Conservation (phyloP, 2,888 invertebrate species). For the Megamerina dolium region DNA sequence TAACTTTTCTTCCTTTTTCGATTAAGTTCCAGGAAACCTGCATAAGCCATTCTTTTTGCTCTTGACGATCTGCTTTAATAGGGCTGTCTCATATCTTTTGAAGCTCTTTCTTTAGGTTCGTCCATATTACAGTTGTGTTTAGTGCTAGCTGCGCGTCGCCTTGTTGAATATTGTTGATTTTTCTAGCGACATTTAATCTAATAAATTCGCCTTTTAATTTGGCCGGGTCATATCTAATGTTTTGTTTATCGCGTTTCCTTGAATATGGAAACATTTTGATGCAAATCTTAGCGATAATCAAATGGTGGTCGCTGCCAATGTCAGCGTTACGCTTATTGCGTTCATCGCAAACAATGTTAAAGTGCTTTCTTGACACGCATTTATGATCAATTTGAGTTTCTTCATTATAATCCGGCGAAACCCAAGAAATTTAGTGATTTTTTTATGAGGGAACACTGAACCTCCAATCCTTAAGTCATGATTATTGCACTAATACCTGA, state of each 20-base stretch:
- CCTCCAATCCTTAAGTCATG: background rate
- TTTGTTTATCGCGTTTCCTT: too few relatives aligned
- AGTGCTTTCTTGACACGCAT: background rate
- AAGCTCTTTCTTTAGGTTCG: too few relatives aligned
- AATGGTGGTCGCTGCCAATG: background rate
- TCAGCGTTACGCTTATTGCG: background rate
- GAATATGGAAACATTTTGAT: too few relatives aligned
- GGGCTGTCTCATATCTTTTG: too few relatives aligned
- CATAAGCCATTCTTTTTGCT: background rate
- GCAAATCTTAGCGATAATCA: background rate
- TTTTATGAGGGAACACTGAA: slow-evolving; percentile 1
- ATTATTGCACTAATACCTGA: too few relatives aligned
- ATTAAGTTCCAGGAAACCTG: background rate
- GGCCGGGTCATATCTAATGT: background rate
- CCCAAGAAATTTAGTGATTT: slow-evolving; percentile 2
- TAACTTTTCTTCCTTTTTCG: background rate
- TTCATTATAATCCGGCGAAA: background rate
- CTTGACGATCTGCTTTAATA: too few relatives aligned
- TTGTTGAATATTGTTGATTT: too few relatives aligned
- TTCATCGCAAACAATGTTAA: background rate
- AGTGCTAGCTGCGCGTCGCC: too few relatives aligned
- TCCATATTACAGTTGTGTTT: too few relatives aligned
- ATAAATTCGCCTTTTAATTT: background rate
- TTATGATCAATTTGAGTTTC: slow-evolving; percentile 4
- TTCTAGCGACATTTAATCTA: too few relatives aligned